phyloP scores from a whole-genome alignment of 2,113 vertebrate species.

The Talpa occidentalis region DNA sequence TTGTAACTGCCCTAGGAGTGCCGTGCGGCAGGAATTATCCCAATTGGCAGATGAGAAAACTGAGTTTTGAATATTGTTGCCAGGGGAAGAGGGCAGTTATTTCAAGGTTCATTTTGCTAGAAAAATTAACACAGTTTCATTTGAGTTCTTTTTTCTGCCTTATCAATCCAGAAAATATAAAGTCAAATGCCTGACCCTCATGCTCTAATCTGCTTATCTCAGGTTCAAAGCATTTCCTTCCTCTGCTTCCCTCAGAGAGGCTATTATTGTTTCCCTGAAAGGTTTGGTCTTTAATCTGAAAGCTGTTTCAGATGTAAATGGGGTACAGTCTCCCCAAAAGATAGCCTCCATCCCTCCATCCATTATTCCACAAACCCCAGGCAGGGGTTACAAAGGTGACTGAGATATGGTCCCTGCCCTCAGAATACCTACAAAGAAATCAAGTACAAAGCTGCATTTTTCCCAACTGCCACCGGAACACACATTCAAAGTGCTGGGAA shows the following conservation, averaged over 20 bases:
- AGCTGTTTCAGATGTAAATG: slow-evolving; percentile 35
- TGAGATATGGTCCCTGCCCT: slow-evolving; percentile 1
- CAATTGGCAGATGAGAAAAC: not conserved
- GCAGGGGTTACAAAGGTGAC: slow-evolving; percentile 37
- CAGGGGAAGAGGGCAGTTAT: not conserved
- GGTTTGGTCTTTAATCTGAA: not conserved
- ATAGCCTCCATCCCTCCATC: not conserved
- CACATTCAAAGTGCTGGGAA: slow-evolving; percentile 39
- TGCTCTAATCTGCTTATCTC: not conserved
- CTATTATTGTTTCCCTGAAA: not conserved
- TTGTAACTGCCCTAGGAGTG: not conserved
- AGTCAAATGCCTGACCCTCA: not conserved
- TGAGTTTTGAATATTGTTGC: not conserved
- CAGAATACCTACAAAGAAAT: slow-evolving; percentile 62
- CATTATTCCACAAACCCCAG: not conserved
- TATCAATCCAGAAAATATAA: slow-evolving; percentile 8
- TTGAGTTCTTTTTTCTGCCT: not conserved
- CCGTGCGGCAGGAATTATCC: not conserved
- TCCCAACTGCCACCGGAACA: not conserved
- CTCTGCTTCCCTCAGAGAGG: not conserved
- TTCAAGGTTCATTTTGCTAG: slow-evolving; percentile 1
- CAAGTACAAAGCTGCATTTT: slow-evolving; percentile 20
- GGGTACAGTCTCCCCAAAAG: slow-evolving; percentile 49
- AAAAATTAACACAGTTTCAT: not conserved
- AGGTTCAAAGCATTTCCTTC: not conserved